Evolutionary conservation across 2,888 invertebrate species (phyloP).

Genomic region (Brenthis ino): DNA sequence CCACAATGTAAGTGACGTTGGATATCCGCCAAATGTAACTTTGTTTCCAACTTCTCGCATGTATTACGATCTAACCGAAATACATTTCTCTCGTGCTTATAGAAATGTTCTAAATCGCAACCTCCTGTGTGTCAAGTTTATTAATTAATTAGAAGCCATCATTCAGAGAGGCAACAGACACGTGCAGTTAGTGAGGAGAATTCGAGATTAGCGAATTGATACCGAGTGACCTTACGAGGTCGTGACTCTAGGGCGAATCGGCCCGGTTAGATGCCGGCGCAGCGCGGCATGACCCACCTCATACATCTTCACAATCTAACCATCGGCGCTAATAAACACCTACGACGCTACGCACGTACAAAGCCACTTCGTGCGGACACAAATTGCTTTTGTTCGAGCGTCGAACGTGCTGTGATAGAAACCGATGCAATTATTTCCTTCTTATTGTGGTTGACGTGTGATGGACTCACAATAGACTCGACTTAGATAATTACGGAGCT

Average conservation of each 20-base stretch:
- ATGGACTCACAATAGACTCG: conserved; percentile 62
- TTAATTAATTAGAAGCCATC: conserved; percentile 57
- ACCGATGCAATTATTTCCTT: conserved; percentile 56
- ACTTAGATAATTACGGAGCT: conserved; percentile 43
- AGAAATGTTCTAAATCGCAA: conserved; percentile 13
- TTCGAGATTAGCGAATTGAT: conserved; percentile 66
- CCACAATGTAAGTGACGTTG: conserved; percentile 72
- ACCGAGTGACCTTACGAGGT: conserved; percentile 65
- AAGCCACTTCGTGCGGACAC: conserved; percentile 74
- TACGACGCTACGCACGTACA: conserved; percentile 75
- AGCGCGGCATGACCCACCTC: conserved; percentile 33
- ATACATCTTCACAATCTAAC: conserved; percentile 46
- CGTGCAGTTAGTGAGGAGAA: conserved; percentile 57
- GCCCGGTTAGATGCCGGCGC: conserved; percentile 37
- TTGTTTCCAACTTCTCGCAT: conserved; percentile 64
- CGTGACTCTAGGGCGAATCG: conserved; percentile 49
- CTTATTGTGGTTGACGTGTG: conserved; percentile 60
- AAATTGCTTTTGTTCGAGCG: conserved; percentile 78
- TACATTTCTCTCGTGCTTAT: conserved; percentile 22
- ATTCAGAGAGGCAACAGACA: conserved; percentile 51
- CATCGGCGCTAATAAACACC: conserved; percentile 75
- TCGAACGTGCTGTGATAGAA: conserved; percentile 67
- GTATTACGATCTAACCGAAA: conserved; percentile 47
- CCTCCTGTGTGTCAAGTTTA: conserved; percentile 17
- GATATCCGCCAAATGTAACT: conserved; percentile 73